Evolutionary conservation across 2,888 invertebrate genomes (phyloP).

Genomic region (Ecliptopera silaceata): DNA sequence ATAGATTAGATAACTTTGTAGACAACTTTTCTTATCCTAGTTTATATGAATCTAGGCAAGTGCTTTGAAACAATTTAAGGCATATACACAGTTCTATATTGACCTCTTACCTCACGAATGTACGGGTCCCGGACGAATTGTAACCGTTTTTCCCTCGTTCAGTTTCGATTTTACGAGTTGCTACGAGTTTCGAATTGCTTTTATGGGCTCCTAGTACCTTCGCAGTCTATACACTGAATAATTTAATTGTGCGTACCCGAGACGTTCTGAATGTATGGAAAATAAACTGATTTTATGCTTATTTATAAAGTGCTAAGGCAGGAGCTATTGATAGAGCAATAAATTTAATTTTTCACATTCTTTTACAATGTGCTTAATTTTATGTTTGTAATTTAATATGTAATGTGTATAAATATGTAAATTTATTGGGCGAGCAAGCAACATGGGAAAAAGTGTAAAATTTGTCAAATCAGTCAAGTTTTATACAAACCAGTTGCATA

Average conservation of each 20-base stretch:
- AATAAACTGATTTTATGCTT: conserved; percentile 18
- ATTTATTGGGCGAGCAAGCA: too few relatives aligned
- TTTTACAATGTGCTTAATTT: conserved; percentile 12
- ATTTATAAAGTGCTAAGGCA: background rate
- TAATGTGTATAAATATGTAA: too few relatives aligned
- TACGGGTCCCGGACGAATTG: conserved; percentile 51
- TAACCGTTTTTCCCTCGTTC: conserved; percentile 66
- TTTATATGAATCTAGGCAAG: background rate
- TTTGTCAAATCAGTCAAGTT: background rate
- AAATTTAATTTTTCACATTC: background rate
- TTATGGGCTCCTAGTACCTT: conserved; percentile 60
- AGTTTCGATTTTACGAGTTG: conserved; percentile 68
- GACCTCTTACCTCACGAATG: conserved; percentile 34
- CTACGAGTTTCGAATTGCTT: conserved; percentile 66
- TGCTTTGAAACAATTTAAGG: conserved; percentile 13
- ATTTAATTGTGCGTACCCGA: conserved; percentile 54
- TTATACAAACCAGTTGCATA: background rate
- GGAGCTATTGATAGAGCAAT: conserved; percentile 1
- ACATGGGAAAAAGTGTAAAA: too few relatives aligned
- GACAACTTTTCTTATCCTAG: background rate
- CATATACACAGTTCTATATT: conserved; percentile 28
- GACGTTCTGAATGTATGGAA: conserved; percentile 15
- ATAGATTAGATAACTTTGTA: too few relatives aligned
- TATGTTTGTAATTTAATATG: too few relatives aligned
- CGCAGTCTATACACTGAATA: conserved; percentile 57